These are phyloP conservation scores for Passer domesticus DNA, from an alignment of 2,113 vertebrate genomes.

Conservation along the genomic window DNA sequence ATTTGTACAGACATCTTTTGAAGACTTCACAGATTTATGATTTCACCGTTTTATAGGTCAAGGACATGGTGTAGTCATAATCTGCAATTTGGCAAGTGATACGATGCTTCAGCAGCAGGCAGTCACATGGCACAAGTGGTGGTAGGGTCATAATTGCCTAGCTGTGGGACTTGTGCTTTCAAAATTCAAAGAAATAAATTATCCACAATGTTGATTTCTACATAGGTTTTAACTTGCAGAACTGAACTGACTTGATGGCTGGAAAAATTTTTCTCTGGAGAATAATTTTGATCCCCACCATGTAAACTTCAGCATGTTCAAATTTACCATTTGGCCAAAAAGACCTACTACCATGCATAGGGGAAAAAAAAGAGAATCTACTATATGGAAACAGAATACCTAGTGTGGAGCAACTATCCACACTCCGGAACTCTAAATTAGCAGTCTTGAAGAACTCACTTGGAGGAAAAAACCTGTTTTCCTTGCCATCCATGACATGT, in stretches of 20 bases:
- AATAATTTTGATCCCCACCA: not conserved
- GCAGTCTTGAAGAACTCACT: not conserved
- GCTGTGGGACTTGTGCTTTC: not conserved
- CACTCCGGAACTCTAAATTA: not conserved
- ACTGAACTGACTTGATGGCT: not conserved
- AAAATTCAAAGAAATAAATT: not conserved
- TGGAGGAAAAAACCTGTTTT: not conserved
- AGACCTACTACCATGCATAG: conserved; percentile 18
- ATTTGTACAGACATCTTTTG: not conserved
- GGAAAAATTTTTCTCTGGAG: not conserved
- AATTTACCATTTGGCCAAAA: conserved; percentile 47
- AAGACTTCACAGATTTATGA: not conserved
- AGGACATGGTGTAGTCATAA: not conserved
- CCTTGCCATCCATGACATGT: not conserved
- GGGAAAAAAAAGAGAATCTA: not conserved
- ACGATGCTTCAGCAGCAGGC: not conserved
- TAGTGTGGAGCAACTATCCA: not conserved
- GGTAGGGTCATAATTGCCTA: not conserved
- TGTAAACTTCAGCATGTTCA: conserved; percentile 45
- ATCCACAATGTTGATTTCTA: not conserved
- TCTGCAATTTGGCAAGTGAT: not conserved
- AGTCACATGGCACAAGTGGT: not conserved
- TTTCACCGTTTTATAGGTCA: not conserved
- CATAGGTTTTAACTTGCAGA: not conserved
- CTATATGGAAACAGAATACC: conserved; percentile 24